Evolutionary conservation across 1,140 invertebrate species (phyloP), one percentile per base, ranked within the genome.

Genomic region (Yoshiicerus persimilis): DNA sequence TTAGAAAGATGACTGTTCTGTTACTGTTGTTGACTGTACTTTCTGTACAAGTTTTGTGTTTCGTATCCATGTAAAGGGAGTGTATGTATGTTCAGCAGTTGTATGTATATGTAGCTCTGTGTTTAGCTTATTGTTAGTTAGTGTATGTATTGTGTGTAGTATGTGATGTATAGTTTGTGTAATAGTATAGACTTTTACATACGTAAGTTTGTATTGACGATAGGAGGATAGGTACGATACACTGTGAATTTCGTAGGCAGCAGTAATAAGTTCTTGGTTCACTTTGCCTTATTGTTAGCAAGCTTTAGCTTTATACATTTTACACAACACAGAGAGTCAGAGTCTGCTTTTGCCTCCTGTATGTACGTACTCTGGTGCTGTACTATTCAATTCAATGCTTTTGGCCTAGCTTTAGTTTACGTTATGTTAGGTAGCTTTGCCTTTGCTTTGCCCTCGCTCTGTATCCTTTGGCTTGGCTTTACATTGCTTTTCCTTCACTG

Each of bases 251-350:
- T 80, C 75, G 32, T 80, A 80, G 75, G 75, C 75, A 80, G 34
- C 34, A 80, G 75, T 80, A 80, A 80, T 80, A 80, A 80, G 75
- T 80, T 80, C 75, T 80, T 80, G 75, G 75, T 80, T 80, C 75
- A 80, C 75, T 80, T 80, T 80, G 75, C 75, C 75, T 80, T 80
- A 80, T 80, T 80, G 75, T 80, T 80, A 80, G 75, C 34, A 36
- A 80, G 75, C 75, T 80, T 80, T 80, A 80, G 75, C 75, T 80
- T 80, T 70, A 70, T 70, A 70, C 64, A 70, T 56, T 70, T 70
- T 30, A 66, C 23, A 66, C 16, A 5, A 13, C 10, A 70, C 27
- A 70, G 23, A 70, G 64, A 70, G 23, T 70, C n/a, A n/a, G 64
- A 27, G 64, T 70, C 64, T 70, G 64, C 64, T 9, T 30, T 70